phyloP scores from a whole-genome alignment of 1,140 invertebrate species.

The Lordiphosa collinella region DNA sequence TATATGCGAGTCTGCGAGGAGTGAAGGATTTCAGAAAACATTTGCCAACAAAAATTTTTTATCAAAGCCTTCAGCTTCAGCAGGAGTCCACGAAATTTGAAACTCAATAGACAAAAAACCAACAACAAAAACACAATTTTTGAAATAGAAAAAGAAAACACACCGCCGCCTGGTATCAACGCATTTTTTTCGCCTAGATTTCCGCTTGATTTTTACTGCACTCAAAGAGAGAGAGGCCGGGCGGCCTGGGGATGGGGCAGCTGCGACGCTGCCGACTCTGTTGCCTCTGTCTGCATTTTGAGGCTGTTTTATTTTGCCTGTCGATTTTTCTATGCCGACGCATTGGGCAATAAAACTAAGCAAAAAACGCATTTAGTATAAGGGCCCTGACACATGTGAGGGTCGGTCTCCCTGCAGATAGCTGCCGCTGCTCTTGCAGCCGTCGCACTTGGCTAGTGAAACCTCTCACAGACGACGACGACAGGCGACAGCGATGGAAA shows the following conservation, averaged over 20 bases:
- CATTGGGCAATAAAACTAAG: slow-evolving; percentile 69
- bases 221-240: slow-evolving; percentile 28
- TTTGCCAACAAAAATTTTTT: slow-evolving; percentile 65
- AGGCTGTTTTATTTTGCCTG: slow-evolving; percentile 53
- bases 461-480: slow-evolving; percentile 12
- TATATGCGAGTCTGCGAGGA: slow-evolving; percentile 54
- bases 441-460: slow-evolving; percentile 30
- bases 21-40: slow-evolving; percentile 69
- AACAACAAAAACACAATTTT: slow-evolving; percentile 28
- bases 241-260: background rate
- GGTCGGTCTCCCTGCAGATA: slow-evolving; percentile 44
- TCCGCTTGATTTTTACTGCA: slow-evolving; percentile 74
- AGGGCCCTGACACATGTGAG: slow-evolving; percentile 54
- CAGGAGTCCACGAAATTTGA: slow-evolving; percentile 65
- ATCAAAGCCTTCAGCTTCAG: slow-evolving; percentile 75
- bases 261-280: slow-evolving; percentile 20
- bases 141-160: slow-evolving; percentile 71
- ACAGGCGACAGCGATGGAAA: slow-evolving; percentile 1
- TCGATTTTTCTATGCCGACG: slow-evolving; percentile 64
- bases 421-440: slow-evolving; percentile 18
- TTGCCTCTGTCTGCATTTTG: slow-evolving; percentile 55
- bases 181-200: slow-evolving; percentile 41
- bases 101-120: slow-evolving; percentile 71
- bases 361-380: slow-evolving; percentile 70
- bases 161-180: slow-evolving; percentile 6